Percentiles rank a stretch among this genome's conserved stretches.
These are phyloP conservation scores for Xiphias gladius DNA, from an alignment of 2,113 vertebrate genomes.

Conservation along the genomic window DNA sequence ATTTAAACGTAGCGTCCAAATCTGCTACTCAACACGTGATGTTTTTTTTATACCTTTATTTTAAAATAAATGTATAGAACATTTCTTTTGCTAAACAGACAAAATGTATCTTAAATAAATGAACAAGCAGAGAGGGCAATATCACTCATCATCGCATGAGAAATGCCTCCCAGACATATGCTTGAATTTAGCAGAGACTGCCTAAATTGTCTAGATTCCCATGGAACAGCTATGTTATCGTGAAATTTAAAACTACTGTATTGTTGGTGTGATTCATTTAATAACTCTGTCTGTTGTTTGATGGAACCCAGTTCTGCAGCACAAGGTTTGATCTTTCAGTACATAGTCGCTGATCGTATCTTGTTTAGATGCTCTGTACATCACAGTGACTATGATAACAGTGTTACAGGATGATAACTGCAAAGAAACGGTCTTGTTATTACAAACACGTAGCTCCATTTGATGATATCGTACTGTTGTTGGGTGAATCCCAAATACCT, in stretches of 20 bases:
- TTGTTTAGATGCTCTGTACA: not conserved
- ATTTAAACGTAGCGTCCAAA: too few species aligned
- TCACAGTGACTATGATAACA: not conserved
- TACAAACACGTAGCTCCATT: not conserved
- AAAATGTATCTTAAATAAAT: too few species aligned
- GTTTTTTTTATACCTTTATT: too few species aligned
- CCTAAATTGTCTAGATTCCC: not conserved
- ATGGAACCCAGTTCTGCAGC: not conserved
- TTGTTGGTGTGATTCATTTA: too few species aligned
- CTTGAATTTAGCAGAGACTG: too few species aligned
- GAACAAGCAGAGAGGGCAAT: too few species aligned
- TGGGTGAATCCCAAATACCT: not conserved
- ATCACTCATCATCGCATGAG: too few species aligned
- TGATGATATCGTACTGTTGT: not conserved
- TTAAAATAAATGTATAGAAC: too few species aligned
- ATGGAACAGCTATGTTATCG: not conserved
- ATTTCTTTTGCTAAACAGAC: too few species aligned
- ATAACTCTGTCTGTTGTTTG: not conserved
- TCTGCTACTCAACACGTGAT: too few species aligned
- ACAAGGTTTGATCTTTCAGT: not conserved
- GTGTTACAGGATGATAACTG: not conserved
- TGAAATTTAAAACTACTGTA: not conserved
- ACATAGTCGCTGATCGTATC: not conserved
- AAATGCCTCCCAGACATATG: too few species aligned
- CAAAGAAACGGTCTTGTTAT: not conserved